Percentiles rank a stretch among this genome's conserved stretches.
Conservation (phyloP, 2,797 vertebrate species). For the Nannoperca obscura region DNA sequence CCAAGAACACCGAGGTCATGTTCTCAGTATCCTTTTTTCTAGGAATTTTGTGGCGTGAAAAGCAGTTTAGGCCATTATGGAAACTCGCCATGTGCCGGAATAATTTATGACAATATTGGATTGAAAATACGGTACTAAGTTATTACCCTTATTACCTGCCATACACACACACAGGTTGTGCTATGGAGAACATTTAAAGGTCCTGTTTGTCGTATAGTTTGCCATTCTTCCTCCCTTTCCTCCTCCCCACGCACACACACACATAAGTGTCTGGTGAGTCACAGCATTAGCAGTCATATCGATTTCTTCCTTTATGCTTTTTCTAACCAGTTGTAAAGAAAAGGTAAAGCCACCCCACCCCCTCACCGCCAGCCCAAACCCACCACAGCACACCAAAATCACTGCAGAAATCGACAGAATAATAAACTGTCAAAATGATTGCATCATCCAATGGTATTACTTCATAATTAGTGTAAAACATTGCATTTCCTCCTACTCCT, state of each 20-base stretch:
- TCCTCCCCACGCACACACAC: conserved; percentile 18
- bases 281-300: conserved; percentile 81
- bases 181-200: conserved; percentile 60
- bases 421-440: conserved; percentile 2
- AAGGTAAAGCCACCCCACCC: conserved; percentile 19
- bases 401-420: not conserved
- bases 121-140: not conserved
- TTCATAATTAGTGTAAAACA: conserved; percentile 2
- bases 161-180: conserved; percentile 5
- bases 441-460: not conserved
- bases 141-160: not conserved
- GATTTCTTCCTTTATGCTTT: conserved; percentile 79
- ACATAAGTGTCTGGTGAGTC: conserved; percentile 59
- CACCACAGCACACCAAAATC: not conserved
- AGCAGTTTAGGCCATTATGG: not conserved
- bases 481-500: not conserved
- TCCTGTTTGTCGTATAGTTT: conserved; percentile 67
- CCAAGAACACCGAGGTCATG: not conserved
- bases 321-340: conserved; percentile 56
- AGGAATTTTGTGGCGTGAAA: not conserved
- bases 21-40: not conserved
- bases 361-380: conserved; percentile 14
- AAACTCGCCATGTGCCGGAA: not conserved
- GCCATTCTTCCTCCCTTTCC: conserved; percentile 21
- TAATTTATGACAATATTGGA: conserved; percentile 9